Evolutionary conservation across 53 echinoderm and acorn worm species (phyloP).

Genomic region (Echinometra lucunter): DNA sequence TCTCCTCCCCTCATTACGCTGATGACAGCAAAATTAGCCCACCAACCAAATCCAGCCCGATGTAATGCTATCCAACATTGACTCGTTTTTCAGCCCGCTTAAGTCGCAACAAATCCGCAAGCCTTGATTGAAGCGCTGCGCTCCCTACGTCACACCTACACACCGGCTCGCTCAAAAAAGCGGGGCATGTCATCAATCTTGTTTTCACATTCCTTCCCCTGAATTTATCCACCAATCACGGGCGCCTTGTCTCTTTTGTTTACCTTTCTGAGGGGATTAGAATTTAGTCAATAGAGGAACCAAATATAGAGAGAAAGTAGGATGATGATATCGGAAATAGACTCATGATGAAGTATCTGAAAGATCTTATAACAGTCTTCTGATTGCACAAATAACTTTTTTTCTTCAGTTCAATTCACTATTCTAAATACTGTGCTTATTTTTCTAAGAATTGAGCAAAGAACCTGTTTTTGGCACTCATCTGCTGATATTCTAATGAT

Average conservation of each 20-base stretch:
- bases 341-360: constrained; percentile 16
- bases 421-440: not conserved
- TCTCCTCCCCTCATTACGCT: constrained; percentile 62
- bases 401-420: not conserved
- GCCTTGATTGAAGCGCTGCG: constrained; percentile 58
- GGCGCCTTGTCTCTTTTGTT: constrained; percentile 49
- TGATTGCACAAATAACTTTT: not conserved
- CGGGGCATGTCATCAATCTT: constrained; percentile 42
- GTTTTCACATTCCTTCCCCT: constrained; percentile 17
- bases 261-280: not conserved
- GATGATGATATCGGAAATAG: constrained; percentile 11
- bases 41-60: constrained; percentile 28
- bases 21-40: constrained; percentile 63
- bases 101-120: constrained; percentile 51
- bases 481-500: not conserved
- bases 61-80: constrained; percentile 62
- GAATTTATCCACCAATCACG: constrained; percentile 47
- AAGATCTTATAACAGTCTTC: not conserved
- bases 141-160: constrained; percentile 54
- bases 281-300: constrained; percentile 11
- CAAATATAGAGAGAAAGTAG: constrained; percentile 8
- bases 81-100: constrained; percentile 56
- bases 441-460: not conserved
- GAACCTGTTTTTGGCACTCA: not conserved
- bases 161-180: constrained; percentile 1